phyloP scores from a whole-genome alignment of 1,140 invertebrate genomes.

The Pectinophora gossypiella region DNA sequence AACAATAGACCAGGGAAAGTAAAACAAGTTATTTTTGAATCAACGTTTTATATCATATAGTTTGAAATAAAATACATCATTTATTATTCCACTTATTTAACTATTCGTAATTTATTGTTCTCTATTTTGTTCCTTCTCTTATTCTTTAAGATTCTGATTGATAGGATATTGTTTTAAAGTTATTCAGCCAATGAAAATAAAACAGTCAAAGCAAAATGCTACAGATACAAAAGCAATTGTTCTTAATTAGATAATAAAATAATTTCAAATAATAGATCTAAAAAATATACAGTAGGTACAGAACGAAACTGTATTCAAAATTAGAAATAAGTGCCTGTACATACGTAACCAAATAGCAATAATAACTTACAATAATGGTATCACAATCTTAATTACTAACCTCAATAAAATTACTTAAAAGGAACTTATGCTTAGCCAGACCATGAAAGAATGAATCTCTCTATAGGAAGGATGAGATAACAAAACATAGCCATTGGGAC shows the following conservation, averaged over 20 bases:
- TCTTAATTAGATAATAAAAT: conserved; percentile 48
- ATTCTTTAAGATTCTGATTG: conserved; percentile 21
- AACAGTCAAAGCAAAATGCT: conserved; percentile 36
- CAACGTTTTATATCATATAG: conserved; percentile 55
- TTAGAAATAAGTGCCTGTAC: conserved; percentile 24
- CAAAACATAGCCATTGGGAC: conserved; percentile 40
- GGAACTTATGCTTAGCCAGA: conserved; percentile 65
- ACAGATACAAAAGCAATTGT: conserved; percentile 30
- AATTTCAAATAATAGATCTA: conserved; percentile 47
- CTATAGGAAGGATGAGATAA: conserved; percentile 28
- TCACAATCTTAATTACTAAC: conserved; percentile 69
- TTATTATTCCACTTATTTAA: conserved; percentile 52
- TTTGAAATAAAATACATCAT: conserved; percentile 53
- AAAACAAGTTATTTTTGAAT: conserved; percentile 21
- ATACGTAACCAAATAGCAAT: conserved; percentile 45
- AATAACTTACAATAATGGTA: conserved; percentile 67
- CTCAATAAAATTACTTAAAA: conserved; percentile 60
- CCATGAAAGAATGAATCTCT: conserved; percentile 51
- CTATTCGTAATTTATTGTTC: conserved; percentile 57
- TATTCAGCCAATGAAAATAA: conserved; percentile 18
- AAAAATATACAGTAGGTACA: conserved; percentile 46
- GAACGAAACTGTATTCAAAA: conserved; percentile 31
- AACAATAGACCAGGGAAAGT: too few relatives aligned
- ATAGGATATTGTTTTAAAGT: conserved; percentile 5
- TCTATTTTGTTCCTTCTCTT: conserved; percentile 27